Evolutionary conservation across 2,113 vertebrate species (phyloP), one percentile per base, ranked within the genome.

Genomic region (Mesitornis unicolor): DNA sequence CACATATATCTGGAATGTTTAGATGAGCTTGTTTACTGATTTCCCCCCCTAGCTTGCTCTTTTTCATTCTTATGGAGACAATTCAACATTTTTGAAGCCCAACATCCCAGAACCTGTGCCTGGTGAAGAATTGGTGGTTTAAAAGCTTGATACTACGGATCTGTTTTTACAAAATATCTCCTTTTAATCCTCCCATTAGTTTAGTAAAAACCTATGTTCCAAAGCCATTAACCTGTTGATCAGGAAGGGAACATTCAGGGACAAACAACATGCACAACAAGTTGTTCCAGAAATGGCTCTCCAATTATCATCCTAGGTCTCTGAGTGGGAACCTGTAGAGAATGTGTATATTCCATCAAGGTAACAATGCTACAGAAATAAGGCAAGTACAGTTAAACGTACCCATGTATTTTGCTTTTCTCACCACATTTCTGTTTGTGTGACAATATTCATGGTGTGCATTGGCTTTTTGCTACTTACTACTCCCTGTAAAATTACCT

Each of bases 141-240:
- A 20, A 80, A 70, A 73, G 4, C 31, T 42, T 45, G 28, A 63
- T 50, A 11, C 10, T 29, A 12, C 51, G 7, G 19, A 61, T 70
- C 26, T 60, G 4, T 90, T 90, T 82, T 90, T 51, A 77, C 33
- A 7, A 89, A 93, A 82, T 67, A 50, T 13, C 4, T 81, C 6
- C 8, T 28, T 71, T 63, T 82, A 91, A 63, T 63, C 12, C 10
- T 35, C 7, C 14, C 29, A 45, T 7, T 85, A 51, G 21, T 69
- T 33, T 24, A 48, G 17, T 3, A 77, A 77, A 82, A 21, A 4
- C 8, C 31, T 60, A 9, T 13, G 38, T 70, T 84, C 51, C 43
- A 63, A 90, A 90, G 13, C 53, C 76, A 74, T 90, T 94, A 89
- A 86, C 76, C 73, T 78, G 48, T 65, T 51, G 31, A 92, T 69